Evolutionary conservation across 1,140 invertebrate genomes (phyloP).

Genomic region (Drosophila neocordata): DNA sequence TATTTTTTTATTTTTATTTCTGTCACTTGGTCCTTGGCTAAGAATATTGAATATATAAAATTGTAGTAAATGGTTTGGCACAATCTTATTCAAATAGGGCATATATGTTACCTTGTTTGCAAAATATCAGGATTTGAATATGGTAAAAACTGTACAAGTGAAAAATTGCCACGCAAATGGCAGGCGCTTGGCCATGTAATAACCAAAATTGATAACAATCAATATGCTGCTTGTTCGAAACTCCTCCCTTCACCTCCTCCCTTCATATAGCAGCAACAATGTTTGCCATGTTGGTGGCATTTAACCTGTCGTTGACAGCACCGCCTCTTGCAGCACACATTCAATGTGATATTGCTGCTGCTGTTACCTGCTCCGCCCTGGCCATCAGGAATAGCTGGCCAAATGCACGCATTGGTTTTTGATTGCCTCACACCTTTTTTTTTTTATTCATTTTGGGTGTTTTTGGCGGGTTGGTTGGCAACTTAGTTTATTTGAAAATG

Average conservation of each 20-base stretch:
- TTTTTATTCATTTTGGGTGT: slow-evolving; percentile 1
- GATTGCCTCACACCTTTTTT: slow-evolving; percentile 50
- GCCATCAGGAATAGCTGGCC: slow-evolving; percentile 31
- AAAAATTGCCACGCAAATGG: slow-evolving; percentile 74
- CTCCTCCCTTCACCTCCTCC: not conserved
- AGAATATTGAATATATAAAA: too few species aligned
- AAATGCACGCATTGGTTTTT: slow-evolving; percentile 77
- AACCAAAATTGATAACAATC: slow-evolving; percentile 80
- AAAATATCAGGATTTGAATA: slow-evolving; percentile 15
- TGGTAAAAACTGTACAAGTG: slow-evolving; percentile 49
- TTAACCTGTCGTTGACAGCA: slow-evolving; percentile 77
- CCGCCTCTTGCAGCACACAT: slow-evolving; percentile 13
- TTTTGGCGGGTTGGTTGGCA: slow-evolving; percentile 26
- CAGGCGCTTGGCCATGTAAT: slow-evolving; percentile 70
- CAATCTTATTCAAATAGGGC: not conserved
- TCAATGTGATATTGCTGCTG: not conserved
- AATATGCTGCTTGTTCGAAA: slow-evolving; percentile 56
- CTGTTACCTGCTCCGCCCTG: not conserved
- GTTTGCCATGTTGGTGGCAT: slow-evolving; percentile 57
- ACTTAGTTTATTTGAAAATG: slow-evolving; percentile 80
- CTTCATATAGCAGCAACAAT: slow-evolving; percentile 25
- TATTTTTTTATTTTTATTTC: slow-evolving; percentile 7
- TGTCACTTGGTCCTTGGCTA: slow-evolving; percentile 33
- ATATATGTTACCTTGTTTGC: not conserved
- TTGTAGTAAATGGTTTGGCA: slow-evolving; percentile 10